Percentiles rank a stretch among this genome's conserved stretches.
Conservation (phyloP, 92 coral and sea anemone genomes). For the Epizoanthus stellaris region DNA sequence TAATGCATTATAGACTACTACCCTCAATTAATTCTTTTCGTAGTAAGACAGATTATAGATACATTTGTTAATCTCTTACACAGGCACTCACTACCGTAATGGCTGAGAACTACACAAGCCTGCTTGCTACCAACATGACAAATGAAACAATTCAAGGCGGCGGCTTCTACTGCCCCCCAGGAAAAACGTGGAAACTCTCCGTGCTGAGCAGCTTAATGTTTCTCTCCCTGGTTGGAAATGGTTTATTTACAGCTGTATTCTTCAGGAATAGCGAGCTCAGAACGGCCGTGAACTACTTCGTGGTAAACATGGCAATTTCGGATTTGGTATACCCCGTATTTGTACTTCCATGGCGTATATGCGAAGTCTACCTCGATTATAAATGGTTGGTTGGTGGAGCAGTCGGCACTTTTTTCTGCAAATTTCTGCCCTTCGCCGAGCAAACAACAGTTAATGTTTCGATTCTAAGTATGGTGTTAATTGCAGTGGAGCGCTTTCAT, state of each 20-base stretch:
- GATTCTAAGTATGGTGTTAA: constrained; percentile 29
- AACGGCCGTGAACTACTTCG: constrained; percentile 39
- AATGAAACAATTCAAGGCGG: background rate
- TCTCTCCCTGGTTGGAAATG: constrained; percentile 15
- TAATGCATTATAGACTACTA: background rate
- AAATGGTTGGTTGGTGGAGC: constrained; percentile 19
- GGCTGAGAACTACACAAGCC: background rate
- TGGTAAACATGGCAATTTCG: constrained; percentile 43
- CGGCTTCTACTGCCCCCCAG: background rate
- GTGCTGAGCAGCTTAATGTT: constrained; percentile 5
- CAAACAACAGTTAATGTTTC: constrained; percentile 42
- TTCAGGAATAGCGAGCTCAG: constrained; percentile 39
- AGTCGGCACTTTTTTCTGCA: constrained; percentile 14
- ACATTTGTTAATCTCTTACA: background rate
- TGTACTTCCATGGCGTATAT: constrained; percentile 35
- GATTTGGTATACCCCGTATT: constrained; percentile 29
- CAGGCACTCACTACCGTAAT: background rate
- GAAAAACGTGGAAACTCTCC: constrained; percentile 21
- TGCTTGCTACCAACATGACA: background rate
- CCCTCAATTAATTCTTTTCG: background rate
- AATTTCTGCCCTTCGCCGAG: constrained; percentile 29
- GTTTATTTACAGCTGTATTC: constrained; percentile 18
- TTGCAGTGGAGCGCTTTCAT: constrained; percentile 37
- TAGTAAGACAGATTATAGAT: background rate
- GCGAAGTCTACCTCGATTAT: constrained; percentile 15